These are phyloP conservation scores for Bombyx mori DNA, from an alignment of 1,140 invertebrate genomes.

Conservation along the genomic window ASM3026992v2 NC_085111.1:10586501-10587000, in stretches of 20 bases:
- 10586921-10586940: constrained; percentile 28
- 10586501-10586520: too few species aligned
- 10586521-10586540: too few species aligned
- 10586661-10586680: too few species aligned
- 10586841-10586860: constrained; percentile 50
- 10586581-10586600: too few species aligned
- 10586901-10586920: constrained; percentile 29
- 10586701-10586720: constrained; percentile 3
- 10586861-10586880: constrained; percentile 56
- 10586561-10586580: too few species aligned
- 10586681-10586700: too few species aligned
- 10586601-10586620: too few species aligned
- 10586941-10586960: constrained; percentile 8
- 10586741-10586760: constrained; percentile 53
- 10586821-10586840: constrained; percentile 45
- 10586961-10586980: too few species aligned
- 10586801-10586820: constrained; percentile 41
- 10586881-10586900: constrained; percentile 55
- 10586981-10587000: constrained; percentile 7
- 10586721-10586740: constrained; percentile 55
- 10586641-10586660: too few species aligned
- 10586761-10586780: constrained; percentile 30
- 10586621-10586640: too few species aligned
- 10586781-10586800: constrained; percentile 25
- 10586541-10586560: too few species aligned